These are phyloP conservation scores for Limnothrissa miodon DNA, from an alignment of 2,113 vertebrate genomes.

Conservation along the genomic window DNA sequence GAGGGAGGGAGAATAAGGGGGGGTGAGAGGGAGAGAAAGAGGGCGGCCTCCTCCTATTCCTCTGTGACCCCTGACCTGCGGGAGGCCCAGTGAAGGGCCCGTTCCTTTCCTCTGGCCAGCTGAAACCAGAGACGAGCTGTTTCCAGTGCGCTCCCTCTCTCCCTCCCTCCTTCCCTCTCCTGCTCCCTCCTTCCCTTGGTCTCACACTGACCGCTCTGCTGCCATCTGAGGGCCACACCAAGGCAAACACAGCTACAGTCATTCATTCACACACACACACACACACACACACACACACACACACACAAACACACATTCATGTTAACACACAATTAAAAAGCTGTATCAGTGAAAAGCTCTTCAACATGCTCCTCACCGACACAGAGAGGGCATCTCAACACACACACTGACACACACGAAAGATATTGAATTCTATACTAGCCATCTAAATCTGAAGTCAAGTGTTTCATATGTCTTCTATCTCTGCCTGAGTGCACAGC, in stretches of 20 bases:
- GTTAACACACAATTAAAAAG: too few species aligned
- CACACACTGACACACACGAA: neutral
- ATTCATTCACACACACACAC: neutral
- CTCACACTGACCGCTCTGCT: too few species aligned
- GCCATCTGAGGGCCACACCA: neutral
- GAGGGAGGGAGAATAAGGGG: conserved; percentile 21
- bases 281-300: conserved; percentile 12
- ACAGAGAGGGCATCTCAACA: too few species aligned
- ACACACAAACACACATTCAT: conserved; percentile 3
- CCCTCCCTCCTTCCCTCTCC: neutral
- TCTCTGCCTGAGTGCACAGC: neutral
- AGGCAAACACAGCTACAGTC: neutral
- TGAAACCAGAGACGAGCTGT: conserved; percentile 54
- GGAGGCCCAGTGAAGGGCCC: conserved; percentile 42
- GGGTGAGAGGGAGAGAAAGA: too few species aligned
- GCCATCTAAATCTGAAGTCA: neutral
- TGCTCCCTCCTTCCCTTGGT: neutral
- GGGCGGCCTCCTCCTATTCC: conserved; percentile 30
- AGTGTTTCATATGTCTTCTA: neutral
- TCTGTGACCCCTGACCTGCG: conserved; percentile 48
- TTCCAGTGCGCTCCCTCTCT: conserved; percentile 37
- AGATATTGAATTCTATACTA: neutral
- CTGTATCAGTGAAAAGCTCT: neutral
- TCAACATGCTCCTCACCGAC: too few species aligned
- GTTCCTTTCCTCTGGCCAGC: conserved; percentile 16